Evolutionary conservation across 2,888 invertebrate genomes (phyloP), one percentile per base, ranked within the genome.

Genomic region (Orthonevra nobilis): DNA sequence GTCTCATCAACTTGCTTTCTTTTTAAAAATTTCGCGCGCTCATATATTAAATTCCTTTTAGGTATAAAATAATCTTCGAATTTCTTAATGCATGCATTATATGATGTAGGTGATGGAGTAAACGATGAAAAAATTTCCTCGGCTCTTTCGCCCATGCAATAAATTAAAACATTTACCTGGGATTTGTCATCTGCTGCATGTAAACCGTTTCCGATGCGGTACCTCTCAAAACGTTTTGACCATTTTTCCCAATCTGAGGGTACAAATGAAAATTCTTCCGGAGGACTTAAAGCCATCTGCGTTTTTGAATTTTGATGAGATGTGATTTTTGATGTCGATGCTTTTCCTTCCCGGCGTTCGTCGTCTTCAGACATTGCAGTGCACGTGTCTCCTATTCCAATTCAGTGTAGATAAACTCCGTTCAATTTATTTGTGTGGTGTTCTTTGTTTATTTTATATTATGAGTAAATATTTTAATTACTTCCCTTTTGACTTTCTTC

Each of bases 41-140:
- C 46, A 60, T 36, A 60, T 4, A 36, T 46, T 12, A 46, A 6
- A 36, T 60, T 60, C 28, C 46, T 10, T 48, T 61, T 61, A 5
- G 61, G 48, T 19, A 50, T 40, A 20, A 61, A 61, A 61, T 61
- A 34, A 23, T 61, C 61, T 6, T 7, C 26, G 38, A 60, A 46
- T 7, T 20, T 44, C 9, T 36, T 60, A 1, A 42, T 28, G 10
- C 50, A 50, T 32, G 30, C 42, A 6, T 23, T 12, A 38, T 58
- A 58, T 15, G 28, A 32, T 0, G n/a, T n/a, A 2, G 50, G 32
- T 10, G 5, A 10, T 28, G 36, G 54, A 5, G 38, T 54, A 6
- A 54, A 54, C 2, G 38, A 38, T 9, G 38, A 0, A 17, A 36
- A 48, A 28, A 61, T 61, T 42, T 61, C 26, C 17, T 48, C 38